A percentile compares a stretch with the other conserved stretches of the same genome.
Conservation (phyloP, 2,113 vertebrate species). For the Origma solitaria region DNA sequence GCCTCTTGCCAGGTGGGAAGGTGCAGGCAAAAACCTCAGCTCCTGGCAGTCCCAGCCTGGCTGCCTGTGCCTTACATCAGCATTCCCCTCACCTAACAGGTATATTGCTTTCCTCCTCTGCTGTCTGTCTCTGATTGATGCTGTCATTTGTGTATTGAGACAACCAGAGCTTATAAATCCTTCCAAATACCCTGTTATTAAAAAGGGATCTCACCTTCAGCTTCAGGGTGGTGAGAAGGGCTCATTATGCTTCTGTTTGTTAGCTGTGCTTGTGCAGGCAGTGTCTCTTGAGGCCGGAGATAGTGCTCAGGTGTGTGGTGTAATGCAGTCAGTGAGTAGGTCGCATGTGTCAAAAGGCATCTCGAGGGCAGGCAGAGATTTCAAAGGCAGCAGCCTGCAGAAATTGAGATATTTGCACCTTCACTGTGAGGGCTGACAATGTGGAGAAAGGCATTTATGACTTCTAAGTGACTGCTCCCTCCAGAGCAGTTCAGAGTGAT, state of each 20-base stretch:
- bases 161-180: constrained; percentile 50
- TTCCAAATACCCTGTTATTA: constrained; percentile 46
- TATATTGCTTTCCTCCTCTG: constrained; percentile 42
- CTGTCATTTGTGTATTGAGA: constrained; percentile 51
- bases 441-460: neutral
- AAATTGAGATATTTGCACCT: neutral
- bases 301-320: neutral
- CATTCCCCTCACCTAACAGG: constrained; percentile 50
- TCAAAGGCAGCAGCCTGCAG: constrained; percentile 16
- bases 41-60: neutral
- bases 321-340: neutral
- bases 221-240: neutral
- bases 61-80: constrained; percentile 15
- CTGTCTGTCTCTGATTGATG: constrained; percentile 52
- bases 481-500: neutral
- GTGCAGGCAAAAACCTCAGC: neutral
- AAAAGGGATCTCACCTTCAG: constrained; percentile 56
- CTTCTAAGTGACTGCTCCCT: too few relatives aligned
- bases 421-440: neutral
- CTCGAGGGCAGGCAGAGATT: neutral
- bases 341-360: neutral
- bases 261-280: constrained; percentile 5
- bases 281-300: neutral
- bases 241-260: constrained; percentile 17
- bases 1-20: neutral